phyloP scores from a whole-genome alignment of 2,888 invertebrate species.

The Ennomos erosarius region DNA sequence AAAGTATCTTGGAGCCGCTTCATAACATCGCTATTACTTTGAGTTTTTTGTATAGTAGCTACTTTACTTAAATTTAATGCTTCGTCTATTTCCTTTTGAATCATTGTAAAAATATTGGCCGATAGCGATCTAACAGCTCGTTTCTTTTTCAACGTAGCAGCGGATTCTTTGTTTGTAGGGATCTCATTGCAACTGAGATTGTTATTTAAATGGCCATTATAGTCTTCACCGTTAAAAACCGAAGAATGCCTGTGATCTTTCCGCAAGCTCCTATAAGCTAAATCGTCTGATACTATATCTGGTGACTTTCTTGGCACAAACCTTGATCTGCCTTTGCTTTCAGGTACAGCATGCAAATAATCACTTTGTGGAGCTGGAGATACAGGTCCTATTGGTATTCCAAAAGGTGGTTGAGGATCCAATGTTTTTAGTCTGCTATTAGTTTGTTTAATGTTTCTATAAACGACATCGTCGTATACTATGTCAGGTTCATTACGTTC shows the following conservation, averaged over 20 bases:
- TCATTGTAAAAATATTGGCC: conserved; percentile 92
- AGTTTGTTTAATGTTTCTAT: conserved; percentile 91
- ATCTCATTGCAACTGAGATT: conserved; percentile 69
- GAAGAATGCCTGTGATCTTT: conserved; percentile 89
- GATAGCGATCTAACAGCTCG: conserved; percentile 93
- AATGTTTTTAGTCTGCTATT: conserved; percentile 89
- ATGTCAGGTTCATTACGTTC: conserved; percentile 92
- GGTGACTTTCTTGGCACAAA: conserved; percentile 90
- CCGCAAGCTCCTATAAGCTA: conserved; percentile 93
- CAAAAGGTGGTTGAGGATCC: conserved; percentile 95
- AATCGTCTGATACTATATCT: conserved; percentile 93
- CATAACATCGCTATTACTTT: conserved; percentile 86
- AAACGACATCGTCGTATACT: conserved; percentile 93
- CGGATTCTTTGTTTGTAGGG: conserved; percentile 66
- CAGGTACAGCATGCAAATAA: conserved; percentile 92
- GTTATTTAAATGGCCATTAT: conserved; percentile 78
- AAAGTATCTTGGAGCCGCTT: conserved; percentile 76
- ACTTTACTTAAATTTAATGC: conserved; percentile 82
- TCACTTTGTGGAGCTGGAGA: conserved; percentile 92
- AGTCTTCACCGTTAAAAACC: conserved; percentile 77
- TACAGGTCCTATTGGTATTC: conserved; percentile 94
- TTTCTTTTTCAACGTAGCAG: conserved; percentile 87
- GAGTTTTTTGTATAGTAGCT: conserved; percentile 85
- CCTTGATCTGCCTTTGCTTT: conserved; percentile 84
- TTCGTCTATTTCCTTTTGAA: conserved; percentile 87